Conservation (phyloP, 2,888 invertebrate species). For the Chesias legatella region DNA sequence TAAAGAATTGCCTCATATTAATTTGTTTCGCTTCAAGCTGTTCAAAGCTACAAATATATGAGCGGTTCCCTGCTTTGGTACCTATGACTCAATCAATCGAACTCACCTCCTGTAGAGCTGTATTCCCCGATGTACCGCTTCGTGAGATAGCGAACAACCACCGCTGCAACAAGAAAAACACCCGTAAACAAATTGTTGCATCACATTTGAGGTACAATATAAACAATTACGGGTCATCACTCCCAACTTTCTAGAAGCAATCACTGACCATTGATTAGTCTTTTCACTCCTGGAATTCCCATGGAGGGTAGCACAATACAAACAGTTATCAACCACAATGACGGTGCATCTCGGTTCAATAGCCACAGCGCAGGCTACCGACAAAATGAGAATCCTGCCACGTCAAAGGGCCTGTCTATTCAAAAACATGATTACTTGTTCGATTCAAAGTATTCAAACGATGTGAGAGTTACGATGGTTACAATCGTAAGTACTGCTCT, state of each 20-base stretch:
- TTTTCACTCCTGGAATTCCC: constrained; percentile 69
- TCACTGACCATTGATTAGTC: constrained; percentile 58
- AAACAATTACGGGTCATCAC: constrained; percentile 60
- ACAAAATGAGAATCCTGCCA: constrained; percentile 68
- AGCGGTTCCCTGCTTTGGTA: not conserved
- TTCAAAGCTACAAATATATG: too few relatives aligned
- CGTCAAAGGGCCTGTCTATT: constrained; percentile 62
- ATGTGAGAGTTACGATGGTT: constrained; percentile 17
- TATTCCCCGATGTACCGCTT: constrained; percentile 90
- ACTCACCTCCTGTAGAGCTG: constrained; percentile 89
- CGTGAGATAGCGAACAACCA: constrained; percentile 88
- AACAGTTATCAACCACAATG: constrained; percentile 73
- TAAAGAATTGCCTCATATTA: too few relatives aligned
- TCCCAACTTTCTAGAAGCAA: constrained; percentile 66
- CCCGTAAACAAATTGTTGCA: constrained; percentile 33
- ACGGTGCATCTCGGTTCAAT: constrained; percentile 61
- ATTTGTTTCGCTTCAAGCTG: too few relatives aligned
- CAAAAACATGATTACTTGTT: constrained; percentile 64
- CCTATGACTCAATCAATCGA: constrained; percentile 11
- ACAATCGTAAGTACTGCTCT: constrained; percentile 43
- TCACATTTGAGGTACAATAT: constrained; percentile 37
- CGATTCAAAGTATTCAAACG: constrained; percentile 17
- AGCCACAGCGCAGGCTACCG: constrained; percentile 54
- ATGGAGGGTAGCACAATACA: constrained; percentile 54
- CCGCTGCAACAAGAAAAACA: constrained; percentile 83